A percentile compares a stretch with the other conserved stretches of the same genome.
phyloP scores from a whole-genome alignment of 2,113 vertebrate genomes.

The Oncorhynchus nerka region DNA sequence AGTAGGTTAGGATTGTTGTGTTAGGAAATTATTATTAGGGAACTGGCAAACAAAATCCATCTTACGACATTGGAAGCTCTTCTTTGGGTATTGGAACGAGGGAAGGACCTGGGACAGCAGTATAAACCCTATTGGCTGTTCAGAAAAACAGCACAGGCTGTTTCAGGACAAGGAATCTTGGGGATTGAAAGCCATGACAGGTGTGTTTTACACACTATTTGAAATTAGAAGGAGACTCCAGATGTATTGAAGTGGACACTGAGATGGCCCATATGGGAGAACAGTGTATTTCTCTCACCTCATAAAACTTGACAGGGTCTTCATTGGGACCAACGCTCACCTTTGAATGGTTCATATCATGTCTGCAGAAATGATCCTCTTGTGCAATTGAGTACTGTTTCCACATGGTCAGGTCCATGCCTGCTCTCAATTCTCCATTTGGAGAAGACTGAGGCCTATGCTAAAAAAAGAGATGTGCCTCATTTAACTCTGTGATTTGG shows the following conservation, averaged over 20 bases:
- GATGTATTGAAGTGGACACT: too few relatives aligned
- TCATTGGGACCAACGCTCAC: too few relatives aligned
- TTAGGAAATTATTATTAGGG: too few relatives aligned
- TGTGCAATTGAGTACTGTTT: neutral
- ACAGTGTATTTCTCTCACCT: too few relatives aligned
- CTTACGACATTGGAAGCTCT: too few relatives aligned
- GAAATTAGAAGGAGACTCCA: neutral
- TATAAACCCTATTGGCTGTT: neutral
- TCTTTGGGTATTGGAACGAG: too few relatives aligned
- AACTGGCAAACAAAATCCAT: too few relatives aligned
- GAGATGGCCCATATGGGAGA: too few relatives aligned
- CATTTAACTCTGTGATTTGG: neutral
- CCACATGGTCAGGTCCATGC: neutral
- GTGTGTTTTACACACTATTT: neutral
- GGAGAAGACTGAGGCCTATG: neutral
- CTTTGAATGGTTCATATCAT: too few relatives aligned
- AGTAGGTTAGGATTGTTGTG: neutral
- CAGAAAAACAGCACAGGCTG: neutral
- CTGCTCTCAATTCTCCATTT: neutral
- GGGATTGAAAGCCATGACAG: neutral
- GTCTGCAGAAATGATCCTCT: too few relatives aligned
- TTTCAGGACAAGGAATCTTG: neutral
- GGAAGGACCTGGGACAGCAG: too few relatives aligned
- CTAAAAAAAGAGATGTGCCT: neutral
- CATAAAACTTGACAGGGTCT: too few relatives aligned